Base-by-base conservation (phyloP, 2,113 vertebrate genomes). In the Epinephelus cyanopodus region DNA sequence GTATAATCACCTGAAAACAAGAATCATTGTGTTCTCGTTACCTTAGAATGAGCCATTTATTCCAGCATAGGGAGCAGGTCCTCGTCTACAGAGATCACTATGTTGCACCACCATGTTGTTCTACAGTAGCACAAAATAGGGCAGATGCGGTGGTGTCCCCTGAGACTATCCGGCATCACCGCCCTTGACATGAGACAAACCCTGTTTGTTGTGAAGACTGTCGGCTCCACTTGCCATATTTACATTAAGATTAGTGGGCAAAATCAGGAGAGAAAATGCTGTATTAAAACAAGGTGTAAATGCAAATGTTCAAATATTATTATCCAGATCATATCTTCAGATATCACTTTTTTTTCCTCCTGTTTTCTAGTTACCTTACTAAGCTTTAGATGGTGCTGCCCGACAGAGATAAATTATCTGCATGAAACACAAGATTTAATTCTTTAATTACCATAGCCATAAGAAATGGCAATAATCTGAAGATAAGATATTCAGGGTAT, bases 381-480 rank as follows among this genome's bases (percentile, higher is more conserved):
- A 13, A 71, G 29, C 53, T 37, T 33, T 25, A 25, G 33, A 58
- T 47, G 14, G 6, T 15, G 60, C 14, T 37, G 19, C 56, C 48
- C 53, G 19, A 25, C 5, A 66, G 25, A 71, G 39, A 78, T 71
- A 19, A 15, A 42, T 48, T 27, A 54, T 71, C 53, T 5, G 10
- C 10, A 39, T 53, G 11, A 69, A 73, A 77, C 23, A 63, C 7
- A 15, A 67, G 18, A 62, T 33, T 33, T 75, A 21, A 66, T 66
- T 62, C 4, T 75, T 54, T 62, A 62, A 66, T 79, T 62, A 74
- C 64, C 74, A 72, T 25, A 33, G 42, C 18, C 19, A 76, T 15
- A 67, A 48, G 29, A 71, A 57, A 53, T 6, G 0, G 23, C 52
- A 56, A 23, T 68, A 52, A 88, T 56, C 33, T 57, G 61, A n/a